Percentiles rank a stretch among this genome's conserved stretches.
phyloP scores from a whole-genome alignment of 2,113 vertebrate species.

The Odobenus rosmarus region DNA sequence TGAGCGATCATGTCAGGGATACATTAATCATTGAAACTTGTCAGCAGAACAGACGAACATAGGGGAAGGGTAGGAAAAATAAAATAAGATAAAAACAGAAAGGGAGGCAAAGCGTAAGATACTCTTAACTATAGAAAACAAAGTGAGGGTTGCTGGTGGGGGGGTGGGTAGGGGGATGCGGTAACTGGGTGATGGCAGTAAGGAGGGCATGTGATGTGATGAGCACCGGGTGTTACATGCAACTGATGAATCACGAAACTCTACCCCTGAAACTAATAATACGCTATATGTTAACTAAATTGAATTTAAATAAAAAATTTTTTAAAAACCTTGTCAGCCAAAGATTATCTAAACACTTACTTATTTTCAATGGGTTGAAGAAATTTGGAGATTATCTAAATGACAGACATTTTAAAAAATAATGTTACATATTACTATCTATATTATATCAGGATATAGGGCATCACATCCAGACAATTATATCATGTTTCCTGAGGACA shows the following conservation, averaged over 20 bases:
- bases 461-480: background rate
- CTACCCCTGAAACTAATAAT: background rate
- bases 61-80: background rate
- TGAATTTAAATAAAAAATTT: background rate
- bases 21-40: background rate
- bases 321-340: background rate
- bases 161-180: no score
- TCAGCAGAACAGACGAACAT: background rate
- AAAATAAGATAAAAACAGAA: background rate
- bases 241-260: background rate
- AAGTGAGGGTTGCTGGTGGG: background rate
- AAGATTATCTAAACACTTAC: background rate
- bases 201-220: background rate
- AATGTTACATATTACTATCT: background rate
- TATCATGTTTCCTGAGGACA: background rate
- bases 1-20: background rate
- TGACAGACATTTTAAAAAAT: background rate
- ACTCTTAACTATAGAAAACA: background rate
- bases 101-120: background rate
- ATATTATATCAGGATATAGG: background rate
- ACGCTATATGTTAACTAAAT: background rate
- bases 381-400: background rate
- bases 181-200: background rate
- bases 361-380: conserved; percentile 11
- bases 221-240: background rate